Base-by-base conservation (phyloP, 30 jellyfish, hydroid and myxozoan species). In the Clytia hemisphaerica region DNA sequence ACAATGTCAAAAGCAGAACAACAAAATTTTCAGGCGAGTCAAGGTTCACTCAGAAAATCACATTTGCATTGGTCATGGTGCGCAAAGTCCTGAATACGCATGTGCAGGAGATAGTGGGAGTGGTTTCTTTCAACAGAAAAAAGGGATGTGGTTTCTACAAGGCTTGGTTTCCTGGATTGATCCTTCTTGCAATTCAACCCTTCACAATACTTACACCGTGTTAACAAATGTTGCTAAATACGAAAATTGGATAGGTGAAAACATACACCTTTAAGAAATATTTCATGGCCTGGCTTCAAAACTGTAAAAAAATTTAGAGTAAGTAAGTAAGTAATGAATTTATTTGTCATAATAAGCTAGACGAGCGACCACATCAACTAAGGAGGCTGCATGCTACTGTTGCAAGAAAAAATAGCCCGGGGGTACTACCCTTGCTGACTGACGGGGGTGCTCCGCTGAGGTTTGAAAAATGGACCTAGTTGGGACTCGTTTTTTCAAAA, bases 51-150 rank as follows among this genome's bases (percentile, higher is more conserved):
- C 5, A 6, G 59, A 67, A 9, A 45, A 32, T 21, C 66, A 86
- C 45, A 35, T 79, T 22, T 86, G 96, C 45, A 93, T 51, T 10
- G 96, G 96, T 9, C 71, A 44, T 49, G 96, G 96, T 22, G 67
- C 67, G 30, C 44, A 3, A 25, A 25, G 81, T 36, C 67, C 72
- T 22, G 92, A 71, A 34, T 71, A 86, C 32, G 96, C 93, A 4
- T 86, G 96, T 45, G 75, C 78, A 22, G 96, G 96, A 19, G 96
- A 86, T 72, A 86, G 96, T 50, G 96, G 96, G 1, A 93, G 96
- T 3, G 92, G 92, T 6, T 69, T 86, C 35, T 63, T 75, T 78
- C 72, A 73, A 66, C 25, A 80, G 33, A 18, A 14, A 18, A 32
- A 55, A 21, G 51, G 45, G 1, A 44, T 22, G 25, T 86, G 96